These are phyloP conservation scores for Drosophila ercepeae DNA, from an alignment of 1,140 invertebrate species.

Conservation along the genomic window DNA sequence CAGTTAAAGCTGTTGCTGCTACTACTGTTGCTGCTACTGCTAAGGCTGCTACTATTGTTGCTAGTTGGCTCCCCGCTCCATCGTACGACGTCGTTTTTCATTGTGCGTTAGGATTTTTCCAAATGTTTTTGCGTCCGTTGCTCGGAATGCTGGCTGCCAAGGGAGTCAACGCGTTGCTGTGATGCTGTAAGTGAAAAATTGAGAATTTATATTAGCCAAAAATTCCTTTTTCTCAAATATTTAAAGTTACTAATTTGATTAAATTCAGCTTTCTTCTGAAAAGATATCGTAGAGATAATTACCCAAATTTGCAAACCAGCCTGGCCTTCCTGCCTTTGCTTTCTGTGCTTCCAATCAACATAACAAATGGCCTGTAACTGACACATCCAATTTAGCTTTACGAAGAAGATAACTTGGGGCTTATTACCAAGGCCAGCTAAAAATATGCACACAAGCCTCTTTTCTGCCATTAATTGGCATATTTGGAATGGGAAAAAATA, in stretches of 20 bases:
- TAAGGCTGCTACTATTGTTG: slow-evolving; percentile 36
- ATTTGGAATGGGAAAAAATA: background rate
- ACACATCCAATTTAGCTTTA: slow-evolving; percentile 54
- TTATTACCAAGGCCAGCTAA: slow-evolving; percentile 36
- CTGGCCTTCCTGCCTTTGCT: background rate
- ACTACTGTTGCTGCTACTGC: slow-evolving; percentile 14
- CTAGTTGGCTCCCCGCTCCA: slow-evolving; percentile 69
- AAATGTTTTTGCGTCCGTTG: slow-evolving; percentile 32
- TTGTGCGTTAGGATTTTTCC: slow-evolving; percentile 78
- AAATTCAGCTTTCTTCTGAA: too few relatives aligned
- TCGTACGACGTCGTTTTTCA: slow-evolving; percentile 83
- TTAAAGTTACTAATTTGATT: too few relatives aligned
- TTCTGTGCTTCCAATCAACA: slow-evolving; percentile 18
- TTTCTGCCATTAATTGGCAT: slow-evolving; percentile 35
- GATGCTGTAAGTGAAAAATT: slow-evolving; percentile 16
- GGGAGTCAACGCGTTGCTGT: slow-evolving; percentile 13
- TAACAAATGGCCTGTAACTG: slow-evolving; percentile 53
- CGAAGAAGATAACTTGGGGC: slow-evolving; percentile 32
- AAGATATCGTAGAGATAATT: background rate
- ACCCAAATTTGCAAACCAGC: background rate
- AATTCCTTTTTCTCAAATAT: too few relatives aligned
- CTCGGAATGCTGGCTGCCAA: slow-evolving; percentile 11
- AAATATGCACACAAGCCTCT: slow-evolving; percentile 34
- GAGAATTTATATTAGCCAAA: background rate
- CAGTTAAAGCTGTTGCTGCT: slow-evolving; percentile 17